Evolutionary conservation across 2,888 invertebrate genomes (phyloP).

Genomic region (Conchocele bisecta): DNA sequence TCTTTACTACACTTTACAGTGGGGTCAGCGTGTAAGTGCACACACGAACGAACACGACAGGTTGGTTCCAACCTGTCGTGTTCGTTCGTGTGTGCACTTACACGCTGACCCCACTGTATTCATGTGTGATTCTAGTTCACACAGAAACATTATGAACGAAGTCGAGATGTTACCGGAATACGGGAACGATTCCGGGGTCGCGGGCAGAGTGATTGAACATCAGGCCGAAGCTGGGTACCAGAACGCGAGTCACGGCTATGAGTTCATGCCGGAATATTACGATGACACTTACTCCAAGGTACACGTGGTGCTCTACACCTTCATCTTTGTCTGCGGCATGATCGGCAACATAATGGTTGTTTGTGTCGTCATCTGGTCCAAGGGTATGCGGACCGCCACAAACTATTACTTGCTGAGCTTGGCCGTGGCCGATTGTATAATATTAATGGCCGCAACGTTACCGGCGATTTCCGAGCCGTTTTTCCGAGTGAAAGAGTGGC

Average conservation of each 20-base stretch:
- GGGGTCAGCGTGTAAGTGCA: too few species aligned
- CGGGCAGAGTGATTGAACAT: too few species aligned
- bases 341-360: slow-evolving; percentile 85
- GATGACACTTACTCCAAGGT: background rate
- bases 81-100: too few species aligned
- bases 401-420: slow-evolving; percentile 87
- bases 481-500: slow-evolving; percentile 84
- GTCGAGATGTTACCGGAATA: background rate
- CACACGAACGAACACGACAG: too few species aligned
- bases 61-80: too few species aligned
- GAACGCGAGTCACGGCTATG: too few species aligned
- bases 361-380: slow-evolving; percentile 83
- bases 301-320: slow-evolving; percentile 40
- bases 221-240: too few species aligned
- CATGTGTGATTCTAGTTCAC: background rate
- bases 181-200: too few species aligned
- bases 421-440: slow-evolving; percentile 86
- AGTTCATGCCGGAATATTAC: too few species aligned
- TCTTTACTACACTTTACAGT: too few species aligned
- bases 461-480: slow-evolving; percentile 84
- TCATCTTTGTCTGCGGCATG: slow-evolving; percentile 85
- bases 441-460: slow-evolving; percentile 85
- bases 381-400: slow-evolving; percentile 85
- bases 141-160: background rate
- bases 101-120: background rate